Evolutionary conservation across 2,113 vertebrate species (phyloP), one percentile per base, ranked within the genome.

Genomic region (Triplophysa tibetana): DNA sequence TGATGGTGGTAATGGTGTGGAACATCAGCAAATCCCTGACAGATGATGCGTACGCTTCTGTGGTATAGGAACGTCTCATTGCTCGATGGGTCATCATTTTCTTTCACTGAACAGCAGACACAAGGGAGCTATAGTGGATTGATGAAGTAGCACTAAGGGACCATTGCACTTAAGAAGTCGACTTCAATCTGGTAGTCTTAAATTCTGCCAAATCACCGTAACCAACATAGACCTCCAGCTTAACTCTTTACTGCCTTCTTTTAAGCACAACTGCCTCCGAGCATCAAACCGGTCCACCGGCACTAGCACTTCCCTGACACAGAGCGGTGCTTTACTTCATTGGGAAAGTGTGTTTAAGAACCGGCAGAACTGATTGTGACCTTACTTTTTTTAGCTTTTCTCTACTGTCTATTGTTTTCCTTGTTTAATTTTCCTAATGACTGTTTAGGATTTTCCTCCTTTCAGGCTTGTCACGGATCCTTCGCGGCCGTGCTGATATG

Each of bases 381-480:
- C 10, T 58, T 58, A 14, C 26, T 33, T 1, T 70, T 16, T 38
- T 5, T 38, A 41, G 26, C 5, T 54, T 65, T 14, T 62, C 16
- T 58, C 16, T 16, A n/a, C 50, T 4, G 16, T 52, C 17, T 52
- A 52, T 14, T 4, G 4, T 52, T 52, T 52, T 14, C 50, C 16
- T 16, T 16, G 6, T 7, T 38, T 38, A 6, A 38, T 38, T 38
- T 38, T 38, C 33, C 33, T 38, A 38, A 38, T 38, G 33, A n/a
- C 50, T 14, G 16, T 52, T 52, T 17, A 52, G 13, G 14, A 16
- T 52, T 52, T 52, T 14, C 50, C 50, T 16, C 50, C 33, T 82
- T 68, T 38, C 89, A 97, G 95, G 96, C 70, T 85, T 98, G 82
- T 94, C 93, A 67, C 94, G 95, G 6, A 96, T 97, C 78, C 89